phyloP scores from a whole-genome alignment of 2,888 invertebrate genomes.

The Drosophila crucigera region DNA sequence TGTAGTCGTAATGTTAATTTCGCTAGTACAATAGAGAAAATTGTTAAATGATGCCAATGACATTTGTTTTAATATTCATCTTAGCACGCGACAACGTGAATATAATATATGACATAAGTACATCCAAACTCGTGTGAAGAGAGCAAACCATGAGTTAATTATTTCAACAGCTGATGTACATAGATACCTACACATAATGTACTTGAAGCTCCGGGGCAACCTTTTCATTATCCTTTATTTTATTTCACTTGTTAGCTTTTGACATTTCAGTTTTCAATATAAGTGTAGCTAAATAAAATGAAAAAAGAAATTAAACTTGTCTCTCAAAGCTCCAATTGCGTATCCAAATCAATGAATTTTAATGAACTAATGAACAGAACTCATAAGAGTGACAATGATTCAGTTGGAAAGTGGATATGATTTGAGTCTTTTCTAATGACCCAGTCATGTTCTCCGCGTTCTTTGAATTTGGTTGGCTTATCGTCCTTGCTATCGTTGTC shows the following conservation, averaged over 20 bases:
- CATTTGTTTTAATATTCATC: constrained; percentile 58
- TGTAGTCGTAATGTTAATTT: constrained; percentile 23
- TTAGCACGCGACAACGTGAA: constrained; percentile 1
- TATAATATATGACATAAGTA: not conserved
- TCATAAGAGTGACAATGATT: not conserved
- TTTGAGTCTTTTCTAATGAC: constrained; percentile 16
- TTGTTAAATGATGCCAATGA: constrained; percentile 61
- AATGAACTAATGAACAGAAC: not conserved
- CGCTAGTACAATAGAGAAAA: constrained; percentile 38
- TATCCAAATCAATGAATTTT: not conserved
- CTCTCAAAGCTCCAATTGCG: not conserved
- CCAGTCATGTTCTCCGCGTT: constrained; percentile 8
- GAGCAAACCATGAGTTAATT: not conserved
- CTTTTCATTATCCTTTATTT: not conserved
- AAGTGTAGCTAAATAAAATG: not conserved
- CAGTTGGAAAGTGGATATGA: constrained; percentile 3
- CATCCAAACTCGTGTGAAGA: not conserved
- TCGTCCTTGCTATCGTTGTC: constrained; percentile 18
- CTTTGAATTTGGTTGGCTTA: constrained; percentile 20
- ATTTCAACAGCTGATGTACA: not conserved
- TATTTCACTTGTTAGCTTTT: not conserved
- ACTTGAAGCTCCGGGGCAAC: not conserved
- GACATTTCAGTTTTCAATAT: not conserved
- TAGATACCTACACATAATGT: not conserved
- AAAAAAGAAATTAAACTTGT: not conserved